These are phyloP conservation scores for Brachypodius melanocephalos DNA, from an alignment of 2,113 vertebrate species.

Conservation along the genomic window DNA sequence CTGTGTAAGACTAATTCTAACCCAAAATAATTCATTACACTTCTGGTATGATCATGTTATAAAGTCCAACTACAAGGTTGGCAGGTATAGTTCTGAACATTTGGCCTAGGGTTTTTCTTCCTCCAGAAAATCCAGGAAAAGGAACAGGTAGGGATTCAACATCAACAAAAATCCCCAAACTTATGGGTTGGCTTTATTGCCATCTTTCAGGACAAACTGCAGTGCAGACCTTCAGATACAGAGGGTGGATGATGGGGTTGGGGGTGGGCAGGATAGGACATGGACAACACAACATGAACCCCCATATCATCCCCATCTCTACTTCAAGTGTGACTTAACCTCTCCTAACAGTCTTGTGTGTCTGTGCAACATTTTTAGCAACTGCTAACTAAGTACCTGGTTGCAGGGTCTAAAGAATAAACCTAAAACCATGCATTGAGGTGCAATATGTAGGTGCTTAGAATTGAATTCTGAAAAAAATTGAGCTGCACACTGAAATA, in stretches of 20 bases:
- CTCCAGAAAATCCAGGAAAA: not conserved
- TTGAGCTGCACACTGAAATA: not conserved
- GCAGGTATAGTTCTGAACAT: not conserved
- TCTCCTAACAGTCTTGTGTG: not conserved
- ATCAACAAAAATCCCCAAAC: not conserved
- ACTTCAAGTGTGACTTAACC: not conserved
- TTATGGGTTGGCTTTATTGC: not conserved
- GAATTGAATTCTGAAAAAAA: not conserved
- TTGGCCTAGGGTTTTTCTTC: not conserved
- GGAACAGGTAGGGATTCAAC: not conserved
- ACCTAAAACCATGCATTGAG: not conserved
- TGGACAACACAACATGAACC: not conserved
- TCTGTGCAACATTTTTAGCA: not conserved
- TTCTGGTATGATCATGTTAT: not conserved
- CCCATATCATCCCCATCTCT: not conserved
- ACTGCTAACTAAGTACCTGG: not conserved
- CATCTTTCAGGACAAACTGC: not conserved
- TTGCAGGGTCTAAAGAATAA: not conserved
- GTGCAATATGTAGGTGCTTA: not conserved
- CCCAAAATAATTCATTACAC: not conserved
- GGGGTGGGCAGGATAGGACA: not conserved
- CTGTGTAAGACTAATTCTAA: not conserved
- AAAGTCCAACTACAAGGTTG: not conserved
- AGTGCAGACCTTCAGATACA: not conserved
- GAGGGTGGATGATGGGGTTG: accelerated